phyloP scores from a whole-genome alignment of 2,888 invertebrate species.

The Morpho achilles region DNA sequence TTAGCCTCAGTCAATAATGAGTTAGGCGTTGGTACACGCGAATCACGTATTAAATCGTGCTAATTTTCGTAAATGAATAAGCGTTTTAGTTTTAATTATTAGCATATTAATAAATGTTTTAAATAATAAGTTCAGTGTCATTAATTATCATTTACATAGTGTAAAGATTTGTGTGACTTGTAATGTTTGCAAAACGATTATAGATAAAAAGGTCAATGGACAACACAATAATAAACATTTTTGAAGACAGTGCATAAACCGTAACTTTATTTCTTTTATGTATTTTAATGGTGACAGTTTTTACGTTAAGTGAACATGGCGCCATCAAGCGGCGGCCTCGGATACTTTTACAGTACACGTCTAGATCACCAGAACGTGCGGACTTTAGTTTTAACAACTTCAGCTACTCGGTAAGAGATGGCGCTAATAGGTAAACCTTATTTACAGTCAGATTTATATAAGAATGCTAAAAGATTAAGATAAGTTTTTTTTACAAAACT shows the following conservation, averaged over 20 bases:
- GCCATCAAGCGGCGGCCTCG: constrained; percentile 79
- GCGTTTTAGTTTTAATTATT: neutral
- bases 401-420: constrained; percentile 74
- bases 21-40: constrained; percentile 28
- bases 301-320: constrained; percentile 80
- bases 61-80: neutral
- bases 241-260: constrained; percentile 8
- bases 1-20: constrained; percentile 68
- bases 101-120: neutral
- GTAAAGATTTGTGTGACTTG: constrained; percentile 1
- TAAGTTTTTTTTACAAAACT: no score
- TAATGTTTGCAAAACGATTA: constrained; percentile 1
- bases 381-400: constrained; percentile 42
- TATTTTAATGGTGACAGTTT: constrained; percentile 83
- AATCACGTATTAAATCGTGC: constrained; percentile 4
- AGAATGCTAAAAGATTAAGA: no score
- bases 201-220: neutral
- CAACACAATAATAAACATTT: neutral
- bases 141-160: neutral
- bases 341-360: constrained; percentile 65
- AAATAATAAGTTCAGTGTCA: neutral
- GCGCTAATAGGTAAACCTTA: constrained; percentile 37
- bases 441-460: no score
- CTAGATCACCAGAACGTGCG: constrained; percentile 45
- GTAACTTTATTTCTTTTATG: constrained; percentile 48